phyloP scores from a whole-genome alignment of 2,888 invertebrate species.

The Tipula vernalis region DNA sequence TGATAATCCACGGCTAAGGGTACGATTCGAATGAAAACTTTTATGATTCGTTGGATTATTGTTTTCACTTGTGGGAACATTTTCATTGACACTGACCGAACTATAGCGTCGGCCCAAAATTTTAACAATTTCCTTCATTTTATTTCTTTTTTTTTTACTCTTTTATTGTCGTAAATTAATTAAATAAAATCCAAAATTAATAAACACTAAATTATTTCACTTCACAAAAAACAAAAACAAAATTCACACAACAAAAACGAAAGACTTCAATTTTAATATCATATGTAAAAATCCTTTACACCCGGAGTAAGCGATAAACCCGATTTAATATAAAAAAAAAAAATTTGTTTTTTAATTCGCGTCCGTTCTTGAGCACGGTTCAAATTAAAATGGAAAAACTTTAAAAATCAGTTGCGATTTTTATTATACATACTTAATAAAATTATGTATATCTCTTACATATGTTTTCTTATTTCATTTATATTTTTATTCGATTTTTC shows the following conservation, averaged over 20 bases:
- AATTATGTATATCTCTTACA: not conserved
- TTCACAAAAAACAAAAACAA: not conserved
- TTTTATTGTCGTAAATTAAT: not conserved
- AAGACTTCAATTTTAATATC: not conserved
- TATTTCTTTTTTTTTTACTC: too few species aligned
- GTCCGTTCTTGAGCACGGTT: not conserved
- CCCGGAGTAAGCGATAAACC: not conserved
- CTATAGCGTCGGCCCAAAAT: constrained; percentile 47
- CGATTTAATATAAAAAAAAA: not conserved
- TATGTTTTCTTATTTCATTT: not conserved
- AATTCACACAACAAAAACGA: not conserved
- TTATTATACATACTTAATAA: not conserved
- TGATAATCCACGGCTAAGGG: constrained; percentile 29
- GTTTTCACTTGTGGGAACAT: not conserved
- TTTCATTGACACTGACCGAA: constrained; percentile 37
- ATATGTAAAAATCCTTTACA: not conserved
- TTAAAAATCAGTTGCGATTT: not conserved
- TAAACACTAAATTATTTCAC: not conserved
- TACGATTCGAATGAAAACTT: constrained; percentile 34
- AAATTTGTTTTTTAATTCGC: not conserved
- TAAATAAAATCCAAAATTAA: not conserved
- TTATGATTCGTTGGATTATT: constrained; percentile 20
- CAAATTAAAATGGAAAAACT: not conserved
- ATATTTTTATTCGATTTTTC: not conserved
- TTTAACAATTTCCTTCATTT: constrained; percentile 52